Evolutionary conservation across 2,113 vertebrate species (phyloP), one percentile per base, ranked within the genome.

Genomic region (Oryzias woworae): DNA sequence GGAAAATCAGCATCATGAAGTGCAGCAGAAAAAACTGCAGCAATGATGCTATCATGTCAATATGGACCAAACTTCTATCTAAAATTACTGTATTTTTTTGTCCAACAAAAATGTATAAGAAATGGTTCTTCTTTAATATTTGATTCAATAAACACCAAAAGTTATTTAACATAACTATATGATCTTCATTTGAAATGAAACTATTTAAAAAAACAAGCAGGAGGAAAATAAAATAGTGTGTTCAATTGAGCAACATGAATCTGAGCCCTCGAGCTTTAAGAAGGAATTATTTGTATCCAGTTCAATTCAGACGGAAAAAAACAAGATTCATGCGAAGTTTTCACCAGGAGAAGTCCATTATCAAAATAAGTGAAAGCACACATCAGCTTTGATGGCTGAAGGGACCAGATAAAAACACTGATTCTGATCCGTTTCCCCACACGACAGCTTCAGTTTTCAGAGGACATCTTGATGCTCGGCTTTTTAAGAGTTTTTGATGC

Each of bases 351-450:
- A 49, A 44, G 14, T 55, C 53, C 36, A 42, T 66, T 66, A 49
- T 66, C 16, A 18, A 49, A 66, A 56, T 31, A 56, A 26, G 45
- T 42, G 45, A 52, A 67, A 53, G 26, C 48, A 58, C n/a, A 44
- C 7, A 12, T 17, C 15, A 41, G 23, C 5, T n/a, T 2, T 22
- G 8, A 12, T 20, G 20, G 20, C 48, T 22, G 41, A 2, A 23
- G 54, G 54, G 47, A 51, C 17, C 36, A 22, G 24, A 52, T 52
- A 23, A 59, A 52, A 17, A 7, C 5, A n/a, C 56, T 52, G 42
- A 67, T 58, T 22, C 36, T 36, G 26, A 48, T 31, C 7, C 43
- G 18, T 23, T n/a, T 24, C 28, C 22, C 31, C 22, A 14, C 5
- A 15, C 7, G 44, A 17, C 15, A 42, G 28, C 22, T 59, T 15